Evolutionary conservation across 1,140 invertebrate species (phyloP).

Genomic region (Panonychus citri): DNA sequence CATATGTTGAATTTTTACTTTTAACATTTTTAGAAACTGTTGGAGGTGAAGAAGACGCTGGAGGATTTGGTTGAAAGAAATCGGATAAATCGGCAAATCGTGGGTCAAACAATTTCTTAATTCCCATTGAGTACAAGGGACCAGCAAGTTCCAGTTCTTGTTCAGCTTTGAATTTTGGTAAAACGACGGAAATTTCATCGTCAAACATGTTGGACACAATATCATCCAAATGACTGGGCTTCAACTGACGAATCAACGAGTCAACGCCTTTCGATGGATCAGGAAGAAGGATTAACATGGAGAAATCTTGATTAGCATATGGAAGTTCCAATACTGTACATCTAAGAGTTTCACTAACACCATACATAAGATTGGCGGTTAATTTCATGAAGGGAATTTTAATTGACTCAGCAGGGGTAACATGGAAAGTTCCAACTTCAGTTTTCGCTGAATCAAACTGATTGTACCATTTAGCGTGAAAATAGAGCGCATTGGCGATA

Average conservation of each 20-base stretch:
- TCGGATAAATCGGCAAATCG: constrained; percentile 12
- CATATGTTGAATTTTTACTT: background rate
- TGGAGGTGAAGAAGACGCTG: background rate
- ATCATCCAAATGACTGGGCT: constrained; percentile 9
- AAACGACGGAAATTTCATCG: constrained; percentile 39
- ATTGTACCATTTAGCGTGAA: constrained; percentile 20
- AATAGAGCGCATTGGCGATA: constrained; percentile 23
- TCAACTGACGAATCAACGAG: constrained; percentile 13
- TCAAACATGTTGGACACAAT: constrained; percentile 12
- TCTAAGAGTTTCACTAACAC: constrained; percentile 26
- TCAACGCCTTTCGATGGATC: constrained; percentile 14
- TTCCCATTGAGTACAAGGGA: constrained; percentile 13
- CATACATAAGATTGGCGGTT: constrained; percentile 15
- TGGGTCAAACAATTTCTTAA: constrained; percentile 13
- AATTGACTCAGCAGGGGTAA: constrained; percentile 17
- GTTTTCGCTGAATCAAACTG: constrained; percentile 24
- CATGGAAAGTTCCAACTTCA: constrained; percentile 12
- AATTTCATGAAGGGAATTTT: constrained; percentile 16
- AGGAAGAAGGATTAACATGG: constrained; percentile 38
- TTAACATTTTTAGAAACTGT: constrained; percentile 1
- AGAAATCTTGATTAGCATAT: constrained; percentile 56
- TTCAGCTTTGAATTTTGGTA: constrained; percentile 60
- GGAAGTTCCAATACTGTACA: constrained; percentile 60
- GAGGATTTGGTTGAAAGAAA: constrained; percentile 10
- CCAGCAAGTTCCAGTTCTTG: constrained; percentile 20